phyloP scores from a whole-genome alignment of 2,888 invertebrate species.

The Elysia crispata region DNA sequence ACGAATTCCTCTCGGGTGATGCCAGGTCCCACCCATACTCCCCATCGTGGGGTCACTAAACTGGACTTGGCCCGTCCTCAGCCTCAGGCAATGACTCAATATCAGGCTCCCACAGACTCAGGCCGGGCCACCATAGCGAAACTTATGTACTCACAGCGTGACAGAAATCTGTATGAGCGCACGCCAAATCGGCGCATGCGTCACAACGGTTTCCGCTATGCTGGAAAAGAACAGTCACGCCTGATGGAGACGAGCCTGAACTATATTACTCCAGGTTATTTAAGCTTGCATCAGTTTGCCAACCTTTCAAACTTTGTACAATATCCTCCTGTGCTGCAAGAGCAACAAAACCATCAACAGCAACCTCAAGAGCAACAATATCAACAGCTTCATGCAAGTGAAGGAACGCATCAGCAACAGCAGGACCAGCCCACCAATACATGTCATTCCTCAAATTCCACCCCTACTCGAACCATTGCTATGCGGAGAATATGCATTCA shows the following conservation, averaged over 20 bases:
- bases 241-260: slow-evolving; percentile 48
- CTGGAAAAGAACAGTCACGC: slow-evolving; percentile 26
- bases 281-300: slow-evolving; percentile 43
- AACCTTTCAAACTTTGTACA: slow-evolving; percentile 29
- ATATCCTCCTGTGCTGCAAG: background rate
- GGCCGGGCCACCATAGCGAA: slow-evolving; percentile 31
- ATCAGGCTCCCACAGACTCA: slow-evolving; percentile 5
- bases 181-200: slow-evolving; percentile 28
- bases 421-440: background rate
- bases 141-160: slow-evolving; percentile 42
- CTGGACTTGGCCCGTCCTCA: too few species aligned
- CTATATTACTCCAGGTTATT: slow-evolving; percentile 46
- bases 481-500: slow-evolving; percentile 12
- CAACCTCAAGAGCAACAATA: background rate
- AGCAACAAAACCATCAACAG: slow-evolving; percentile 7
- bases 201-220: slow-evolving; percentile 36
- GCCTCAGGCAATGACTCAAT: too few species aligned
- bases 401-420: background rate
- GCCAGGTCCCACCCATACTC: too few species aligned
- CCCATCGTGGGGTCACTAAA: too few species aligned
- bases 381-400: slow-evolving; percentile 5
- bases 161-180: slow-evolving; percentile 41
- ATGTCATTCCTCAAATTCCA: background rate
- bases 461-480: background rate
- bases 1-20: too few species aligned